Evolutionary conservation across 2,888 invertebrate species (phyloP), one percentile per base, ranked within the genome.

Genomic region (Sinotaia quadrata): DNA sequence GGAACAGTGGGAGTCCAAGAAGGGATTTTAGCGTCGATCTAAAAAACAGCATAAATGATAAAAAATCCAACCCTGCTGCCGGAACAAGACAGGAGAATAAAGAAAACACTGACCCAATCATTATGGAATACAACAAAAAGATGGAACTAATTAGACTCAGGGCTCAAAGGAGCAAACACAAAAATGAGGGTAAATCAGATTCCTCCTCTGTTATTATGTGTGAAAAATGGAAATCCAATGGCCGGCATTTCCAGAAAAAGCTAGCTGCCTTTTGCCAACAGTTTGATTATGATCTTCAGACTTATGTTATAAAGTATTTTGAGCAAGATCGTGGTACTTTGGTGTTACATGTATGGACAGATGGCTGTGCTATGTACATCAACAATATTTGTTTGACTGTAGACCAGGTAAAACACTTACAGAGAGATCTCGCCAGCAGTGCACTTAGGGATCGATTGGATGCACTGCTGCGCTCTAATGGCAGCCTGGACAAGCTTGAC

Each of bases 271-370:
- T 82, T 59, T 83, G 80, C 61, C 63, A 70, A 7, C 71, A 72
- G n/a, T 72, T 85, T 29, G 79, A 81, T 41, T 76, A 75, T 41
- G 70, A 71, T 10, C 70, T 78, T 31, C 80, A 78, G 51, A 79
- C 78, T 31, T 74, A 80, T 24, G 75, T 85, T 44, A 76, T 85
- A 62, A 83, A 84, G 67, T 85, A 87, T 71, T 84, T 87, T 60
- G 87, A 87, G 72, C 86, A 86, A 70, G 82, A 84, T 29, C 72
- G 85, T 18, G 85, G 84, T n/a, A 83, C 85, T 0, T 74, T 87
- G 21, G 80, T 85, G 18, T 68, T 87, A 47, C 81, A 82, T 44
- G 81, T 83, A 7, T 71, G 72, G 33, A 75, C 77, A 61, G 76
- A 81, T 18, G 77, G 79, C 33, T 72, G 80, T n/a, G 75, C 76